Percentiles rank a stretch among this genome's conserved stretches.
phyloP scores from a whole-genome alignment of 2,888 invertebrate species.

The Acrobasis suavella region DNA sequence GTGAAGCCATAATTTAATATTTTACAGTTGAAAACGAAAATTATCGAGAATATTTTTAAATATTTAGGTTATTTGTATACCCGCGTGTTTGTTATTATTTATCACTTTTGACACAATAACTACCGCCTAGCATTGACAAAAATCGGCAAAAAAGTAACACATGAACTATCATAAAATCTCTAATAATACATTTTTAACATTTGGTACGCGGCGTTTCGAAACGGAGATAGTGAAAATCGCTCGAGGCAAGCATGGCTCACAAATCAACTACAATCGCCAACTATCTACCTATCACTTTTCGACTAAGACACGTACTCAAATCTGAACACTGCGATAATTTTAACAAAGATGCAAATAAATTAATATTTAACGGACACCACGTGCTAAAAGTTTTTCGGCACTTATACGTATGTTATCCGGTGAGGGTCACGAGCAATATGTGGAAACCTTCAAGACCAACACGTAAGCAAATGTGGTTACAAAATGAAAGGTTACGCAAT shows the following conservation, averaged over 20 bases:
- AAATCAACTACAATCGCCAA: conserved; percentile 21
- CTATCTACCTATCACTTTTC: conserved; percentile 28
- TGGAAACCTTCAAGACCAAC: conserved; percentile 77
- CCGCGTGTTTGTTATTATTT: conserved; percentile 45
- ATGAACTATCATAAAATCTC: neutral
- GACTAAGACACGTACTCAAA: conserved; percentile 27
- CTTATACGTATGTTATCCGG: conserved; percentile 40
- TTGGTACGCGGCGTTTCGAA: conserved; percentile 12
- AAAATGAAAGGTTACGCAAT: conserved; percentile 81
- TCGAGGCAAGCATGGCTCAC: conserved; percentile 31
- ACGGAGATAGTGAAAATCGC: conserved; percentile 29
- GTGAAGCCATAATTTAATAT: conserved; percentile 47
- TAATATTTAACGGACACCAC: conserved; percentile 40
- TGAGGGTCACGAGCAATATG: conserved; percentile 74
- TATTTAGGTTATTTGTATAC: conserved; percentile 33
- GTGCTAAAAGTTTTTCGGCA: conserved; percentile 51
- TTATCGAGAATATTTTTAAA: conserved; percentile 34
- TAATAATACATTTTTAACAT: conserved; percentile 1
- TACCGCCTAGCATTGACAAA: conserved; percentile 4
- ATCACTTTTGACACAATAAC: neutral
- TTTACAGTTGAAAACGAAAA: conserved; percentile 24
- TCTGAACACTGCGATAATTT: neutral
- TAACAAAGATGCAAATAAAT: conserved; percentile 2
- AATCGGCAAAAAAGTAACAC: neutral
- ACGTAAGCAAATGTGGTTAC: conserved; percentile 79